These are phyloP conservation scores for Mastacembelus armatus DNA, from an alignment of 2,797 vertebrate species.

Conservation along the genomic window DNA sequence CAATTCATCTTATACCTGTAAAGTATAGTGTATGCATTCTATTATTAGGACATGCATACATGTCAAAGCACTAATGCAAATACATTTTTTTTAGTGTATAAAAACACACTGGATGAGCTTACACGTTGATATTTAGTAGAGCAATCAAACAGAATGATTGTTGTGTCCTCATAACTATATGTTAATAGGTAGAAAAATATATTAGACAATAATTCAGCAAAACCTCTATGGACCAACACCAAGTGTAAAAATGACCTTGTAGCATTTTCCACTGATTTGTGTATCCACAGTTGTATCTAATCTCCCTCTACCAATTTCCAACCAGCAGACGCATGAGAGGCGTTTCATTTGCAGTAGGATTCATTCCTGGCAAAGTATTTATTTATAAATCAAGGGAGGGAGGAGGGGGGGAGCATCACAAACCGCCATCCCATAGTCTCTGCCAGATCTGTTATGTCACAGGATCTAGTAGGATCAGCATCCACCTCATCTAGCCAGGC, in stretches of 20 bases:
- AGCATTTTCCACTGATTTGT: conserved; percentile 12
- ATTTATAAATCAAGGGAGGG: conserved; percentile 76
- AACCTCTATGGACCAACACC: background rate
- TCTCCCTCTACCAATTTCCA: conserved; percentile 29
- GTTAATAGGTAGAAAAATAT: background rate
- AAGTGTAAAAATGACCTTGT: too few relatives aligned
- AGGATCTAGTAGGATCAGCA: conserved; percentile 80
- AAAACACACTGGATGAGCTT: conserved; percentile 14
- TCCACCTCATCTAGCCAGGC: conserved; percentile 73
- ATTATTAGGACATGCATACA: background rate
- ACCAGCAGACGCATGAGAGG: conserved; percentile 50
- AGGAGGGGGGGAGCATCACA: conserved; percentile 61
- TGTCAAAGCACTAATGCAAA: background rate
- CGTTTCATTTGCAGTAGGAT: conserved; percentile 54
- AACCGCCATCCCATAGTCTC: conserved; percentile 58
- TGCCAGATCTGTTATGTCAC: conserved; percentile 83
- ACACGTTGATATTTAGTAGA: conserved; percentile 30
- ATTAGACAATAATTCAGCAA: background rate
- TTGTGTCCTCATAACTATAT: conserved; percentile 40
- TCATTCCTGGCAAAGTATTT: conserved; percentile 70
- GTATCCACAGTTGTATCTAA: conserved; percentile 44
- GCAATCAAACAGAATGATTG: conserved; percentile 58
- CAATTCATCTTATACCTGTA: background rate
- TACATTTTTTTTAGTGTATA: background rate
- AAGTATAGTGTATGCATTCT: background rate